Evolutionary conservation across 2,113 vertebrate genomes (phyloP).

Genomic region (Trematocara stigmaticum): DNA sequence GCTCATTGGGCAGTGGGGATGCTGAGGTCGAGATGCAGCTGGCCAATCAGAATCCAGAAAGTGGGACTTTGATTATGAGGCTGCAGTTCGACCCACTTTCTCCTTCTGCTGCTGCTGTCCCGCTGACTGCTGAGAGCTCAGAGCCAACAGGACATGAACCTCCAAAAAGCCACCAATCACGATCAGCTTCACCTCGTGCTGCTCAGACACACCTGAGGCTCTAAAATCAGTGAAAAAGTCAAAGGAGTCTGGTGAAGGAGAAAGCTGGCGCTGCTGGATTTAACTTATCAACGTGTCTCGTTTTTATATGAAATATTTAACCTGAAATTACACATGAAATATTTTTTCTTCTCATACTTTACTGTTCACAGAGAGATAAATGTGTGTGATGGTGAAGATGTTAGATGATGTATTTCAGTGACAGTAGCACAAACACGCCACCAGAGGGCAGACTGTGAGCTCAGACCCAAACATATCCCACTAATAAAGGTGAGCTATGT

Average conservation of each 20-base stretch:
- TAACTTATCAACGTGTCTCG: neutral
- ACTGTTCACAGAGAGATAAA: neutral
- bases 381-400: neutral
- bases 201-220: neutral
- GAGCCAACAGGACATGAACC: neutral
- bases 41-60: constrained; percentile 11
- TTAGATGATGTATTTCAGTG: neutral
- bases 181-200: neutral
- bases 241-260: neutral
- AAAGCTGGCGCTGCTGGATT: neutral
- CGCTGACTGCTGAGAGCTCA: neutral
- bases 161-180: neutral
- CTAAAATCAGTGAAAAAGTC: neutral
- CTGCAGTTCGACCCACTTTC: neutral
- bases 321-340: neutral
- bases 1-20: neutral
- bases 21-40: neutral
- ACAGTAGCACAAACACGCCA: neutral
- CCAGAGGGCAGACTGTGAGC: neutral
- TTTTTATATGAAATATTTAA: neutral
- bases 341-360: neutral
- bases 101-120: neutral
- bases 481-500: neutral
- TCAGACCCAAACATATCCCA: neutral
- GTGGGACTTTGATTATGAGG: neutral